These are phyloP conservation scores for Dryococelus australis DNA, from an alignment of 2,888 invertebrate species.

Conservation along the genomic window DNA sequence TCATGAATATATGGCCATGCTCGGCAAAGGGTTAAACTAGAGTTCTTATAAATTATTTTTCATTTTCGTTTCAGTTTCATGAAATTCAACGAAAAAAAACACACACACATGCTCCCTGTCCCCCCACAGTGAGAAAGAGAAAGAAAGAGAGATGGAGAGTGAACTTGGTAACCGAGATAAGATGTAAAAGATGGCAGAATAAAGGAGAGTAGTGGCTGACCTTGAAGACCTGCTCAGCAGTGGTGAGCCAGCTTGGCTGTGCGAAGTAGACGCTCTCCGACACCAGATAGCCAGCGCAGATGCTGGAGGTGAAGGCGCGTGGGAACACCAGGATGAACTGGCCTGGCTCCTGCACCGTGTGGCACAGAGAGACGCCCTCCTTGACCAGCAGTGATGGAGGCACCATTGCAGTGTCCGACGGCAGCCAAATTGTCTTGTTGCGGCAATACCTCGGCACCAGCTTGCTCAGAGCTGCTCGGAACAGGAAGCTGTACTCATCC, in stretches of 20 bases:
- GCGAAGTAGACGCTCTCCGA: slow-evolving; percentile 95
- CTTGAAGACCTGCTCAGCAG: slow-evolving; percentile 75
- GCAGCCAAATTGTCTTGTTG: slow-evolving; percentile 85
- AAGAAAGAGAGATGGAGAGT: too few relatives aligned
- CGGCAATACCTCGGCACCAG: slow-evolving; percentile 83
- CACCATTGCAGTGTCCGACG: slow-evolving; percentile 92
- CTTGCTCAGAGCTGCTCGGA: slow-evolving; percentile 76
- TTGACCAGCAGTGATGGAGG: slow-evolving; percentile 80
- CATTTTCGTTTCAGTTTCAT: too few relatives aligned
- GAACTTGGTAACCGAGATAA: too few relatives aligned
- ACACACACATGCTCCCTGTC: too few relatives aligned
- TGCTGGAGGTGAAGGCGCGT: slow-evolving; percentile 85
- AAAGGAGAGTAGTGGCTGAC: slow-evolving; percentile 57
- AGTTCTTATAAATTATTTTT: too few relatives aligned
- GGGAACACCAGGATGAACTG: slow-evolving; percentile 92
- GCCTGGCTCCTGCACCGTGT: slow-evolving; percentile 84
- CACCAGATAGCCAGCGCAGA: slow-evolving; percentile 87
- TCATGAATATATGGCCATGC: too few relatives aligned
- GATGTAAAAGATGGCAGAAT: too few relatives aligned
- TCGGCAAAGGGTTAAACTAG: too few relatives aligned
- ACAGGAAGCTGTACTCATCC: slow-evolving; percentile 74
- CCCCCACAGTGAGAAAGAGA: too few relatives aligned
- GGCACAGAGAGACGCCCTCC: slow-evolving; percentile 78
- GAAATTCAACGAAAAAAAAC: too few relatives aligned
- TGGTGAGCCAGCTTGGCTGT: slow-evolving; percentile 77